Percentiles rank a stretch among this genome's conserved stretches.
Conservation (phyloP, 2,113 vertebrate species). For the Zosterops pallidus region DNA sequence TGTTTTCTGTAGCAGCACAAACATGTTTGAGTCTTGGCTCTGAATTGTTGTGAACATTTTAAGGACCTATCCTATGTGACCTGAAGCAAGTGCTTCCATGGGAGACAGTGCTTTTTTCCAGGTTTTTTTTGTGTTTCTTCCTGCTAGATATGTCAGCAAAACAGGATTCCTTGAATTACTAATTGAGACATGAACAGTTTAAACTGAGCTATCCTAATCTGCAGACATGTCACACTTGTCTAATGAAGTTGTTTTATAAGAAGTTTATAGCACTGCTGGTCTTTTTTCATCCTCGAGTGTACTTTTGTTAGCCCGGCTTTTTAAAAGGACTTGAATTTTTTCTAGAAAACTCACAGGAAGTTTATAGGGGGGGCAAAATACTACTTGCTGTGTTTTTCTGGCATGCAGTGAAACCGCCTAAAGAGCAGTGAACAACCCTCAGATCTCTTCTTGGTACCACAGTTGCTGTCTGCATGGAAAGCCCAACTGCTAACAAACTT, state of each 20-base stretch:
- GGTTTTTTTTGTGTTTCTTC: not conserved
- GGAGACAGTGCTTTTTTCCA: not conserved
- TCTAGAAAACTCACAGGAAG: not conserved
- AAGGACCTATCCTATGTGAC: not conserved
- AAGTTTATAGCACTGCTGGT: not conserved
- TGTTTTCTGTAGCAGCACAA: not conserved
- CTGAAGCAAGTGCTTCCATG: not conserved
- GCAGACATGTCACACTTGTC: not conserved
- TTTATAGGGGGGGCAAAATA: not conserved
- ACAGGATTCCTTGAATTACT: not conserved
- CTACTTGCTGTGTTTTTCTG: not conserved
- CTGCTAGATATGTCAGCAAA: not conserved
- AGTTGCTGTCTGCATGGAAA: not conserved
- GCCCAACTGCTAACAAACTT: not conserved
- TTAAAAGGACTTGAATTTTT: not conserved
- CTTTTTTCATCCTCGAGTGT: not conserved
- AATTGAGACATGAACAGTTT: not conserved
- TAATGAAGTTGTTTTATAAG: not conserved
- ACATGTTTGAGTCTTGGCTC: not conserved
- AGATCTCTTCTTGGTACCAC: not conserved
- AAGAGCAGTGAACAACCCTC: not conserved
- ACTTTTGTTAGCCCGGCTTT: not conserved
- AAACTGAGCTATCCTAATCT: not conserved
- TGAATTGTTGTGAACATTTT: not conserved
- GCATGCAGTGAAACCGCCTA: fast-evolving